A percentile compares a stretch with the other conserved stretches of the same genome.
phyloP scores from a whole-genome alignment of 2,888 invertebrate species.

The Cloeon dipterum region DNA sequence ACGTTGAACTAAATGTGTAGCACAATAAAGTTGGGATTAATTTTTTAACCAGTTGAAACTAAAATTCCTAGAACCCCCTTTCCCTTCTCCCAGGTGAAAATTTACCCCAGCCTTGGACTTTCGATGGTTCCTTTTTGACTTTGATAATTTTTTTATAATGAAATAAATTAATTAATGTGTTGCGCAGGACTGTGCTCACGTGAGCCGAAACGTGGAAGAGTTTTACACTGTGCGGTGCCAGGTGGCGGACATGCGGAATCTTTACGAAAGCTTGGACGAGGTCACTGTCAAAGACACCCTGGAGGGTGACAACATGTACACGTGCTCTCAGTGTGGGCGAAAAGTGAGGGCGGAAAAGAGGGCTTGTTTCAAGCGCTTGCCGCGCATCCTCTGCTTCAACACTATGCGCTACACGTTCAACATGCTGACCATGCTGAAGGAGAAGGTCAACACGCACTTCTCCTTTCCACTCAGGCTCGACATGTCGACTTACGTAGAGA shows the following conservation, averaged over 20 bases:
- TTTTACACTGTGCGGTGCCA: conserved; percentile 93
- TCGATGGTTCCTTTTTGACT: background rate
- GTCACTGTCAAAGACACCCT: conserved; percentile 93
- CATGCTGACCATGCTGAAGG: conserved; percentile 92
- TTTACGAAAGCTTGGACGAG: conserved; percentile 85
- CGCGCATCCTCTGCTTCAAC: conserved; percentile 83
- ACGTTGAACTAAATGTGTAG: too few relatives aligned
- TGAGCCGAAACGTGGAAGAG: conserved; percentile 81
- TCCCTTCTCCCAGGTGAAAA: too few relatives aligned
- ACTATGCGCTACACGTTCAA: conserved; percentile 95
- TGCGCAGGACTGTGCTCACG: conserved; percentile 71
- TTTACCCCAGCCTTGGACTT: conserved; percentile 1
- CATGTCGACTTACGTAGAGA: conserved; percentile 89
- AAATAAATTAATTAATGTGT: background rate
- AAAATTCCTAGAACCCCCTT: too few relatives aligned
- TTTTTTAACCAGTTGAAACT: too few relatives aligned
- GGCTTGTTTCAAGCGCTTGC: conserved; percentile 83
- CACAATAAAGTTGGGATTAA: too few relatives aligned
- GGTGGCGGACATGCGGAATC: conserved; percentile 87
- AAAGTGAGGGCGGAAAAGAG: conserved; percentile 90
- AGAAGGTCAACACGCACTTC: conserved; percentile 92
- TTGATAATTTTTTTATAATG: background rate
- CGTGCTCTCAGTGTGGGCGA: conserved; percentile 82
- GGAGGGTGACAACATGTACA: conserved; percentile 95
- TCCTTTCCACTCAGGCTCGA: conserved; percentile 82